Conservation (phyloP, 2,113 vertebrate genomes). For the Odocoileus virginianus region DNA sequence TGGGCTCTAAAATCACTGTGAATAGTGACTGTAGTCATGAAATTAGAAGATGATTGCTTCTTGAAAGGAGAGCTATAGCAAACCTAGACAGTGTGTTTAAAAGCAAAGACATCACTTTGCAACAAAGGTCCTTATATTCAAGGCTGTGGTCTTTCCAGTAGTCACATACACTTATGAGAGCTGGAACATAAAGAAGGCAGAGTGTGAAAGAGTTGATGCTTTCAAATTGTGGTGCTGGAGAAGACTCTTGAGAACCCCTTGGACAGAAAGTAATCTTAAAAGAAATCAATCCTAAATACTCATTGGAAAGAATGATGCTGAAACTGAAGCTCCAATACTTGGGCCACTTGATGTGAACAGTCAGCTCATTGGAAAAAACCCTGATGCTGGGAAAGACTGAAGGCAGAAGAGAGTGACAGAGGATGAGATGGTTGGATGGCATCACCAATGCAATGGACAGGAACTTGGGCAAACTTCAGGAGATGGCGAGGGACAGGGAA, state of each 20-base stretch:
- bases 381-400: fast-evolving
- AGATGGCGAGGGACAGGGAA: background rate
- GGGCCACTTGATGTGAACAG: background rate
- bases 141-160: background rate
- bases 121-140: background rate
- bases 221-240: background rate
- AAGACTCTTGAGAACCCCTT: background rate
- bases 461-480: background rate
- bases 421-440: background rate
- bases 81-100: background rate
- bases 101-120: background rate
- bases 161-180: background rate
- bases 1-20: background rate
- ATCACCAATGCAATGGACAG: background rate
- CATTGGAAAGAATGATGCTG: background rate
- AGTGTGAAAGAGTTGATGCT: background rate
- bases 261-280: background rate
- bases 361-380: background rate
- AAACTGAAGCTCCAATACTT: background rate
- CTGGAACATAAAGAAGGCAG: background rate
- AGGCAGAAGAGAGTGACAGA: background rate
- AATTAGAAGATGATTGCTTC: background rate
- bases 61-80: background rate
- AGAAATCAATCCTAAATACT: background rate
- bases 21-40: background rate